These are phyloP conservation scores for Chaunax sp. DNA, from an alignment of 2,797 vertebrate genomes.

Conservation along the genomic window DNA sequence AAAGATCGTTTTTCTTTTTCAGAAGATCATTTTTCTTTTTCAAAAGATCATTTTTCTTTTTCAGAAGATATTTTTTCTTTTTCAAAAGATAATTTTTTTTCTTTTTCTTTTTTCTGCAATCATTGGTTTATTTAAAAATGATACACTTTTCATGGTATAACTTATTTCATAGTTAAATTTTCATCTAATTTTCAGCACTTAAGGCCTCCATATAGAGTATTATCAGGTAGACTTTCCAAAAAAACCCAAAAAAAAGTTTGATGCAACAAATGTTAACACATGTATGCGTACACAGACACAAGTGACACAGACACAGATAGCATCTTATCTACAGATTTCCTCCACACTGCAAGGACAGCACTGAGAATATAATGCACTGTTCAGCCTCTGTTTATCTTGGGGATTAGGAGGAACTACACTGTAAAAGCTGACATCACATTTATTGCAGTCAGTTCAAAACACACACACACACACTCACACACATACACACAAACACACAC, in stretches of 20 bases:
- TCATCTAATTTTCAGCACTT: too few species aligned
- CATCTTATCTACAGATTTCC: slow-evolving; percentile 70
- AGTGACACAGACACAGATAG: slow-evolving; percentile 42
- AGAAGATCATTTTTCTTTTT: too few species aligned
- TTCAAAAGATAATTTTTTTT: too few species aligned
- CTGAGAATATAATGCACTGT: slow-evolving; percentile 39
- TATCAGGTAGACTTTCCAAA: neutral
- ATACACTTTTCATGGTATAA: too few species aligned
- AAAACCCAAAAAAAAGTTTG: neutral
- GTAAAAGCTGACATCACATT: slow-evolving; percentile 38
- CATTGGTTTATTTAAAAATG: too few species aligned
- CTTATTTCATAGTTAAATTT: too few species aligned
- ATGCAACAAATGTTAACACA: slow-evolving; percentile 6
- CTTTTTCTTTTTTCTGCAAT: too few species aligned
- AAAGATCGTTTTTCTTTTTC: too few species aligned
- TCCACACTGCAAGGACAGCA: slow-evolving; percentile 42
- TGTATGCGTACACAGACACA: slow-evolving; percentile 1
- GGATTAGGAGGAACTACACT: slow-evolving; percentile 47
- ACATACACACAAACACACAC: neutral
- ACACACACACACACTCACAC: slow-evolving; percentile 16
- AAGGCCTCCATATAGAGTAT: too few species aligned
- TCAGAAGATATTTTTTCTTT: too few species aligned
- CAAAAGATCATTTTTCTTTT: too few species aligned
- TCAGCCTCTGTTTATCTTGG: slow-evolving; percentile 44
- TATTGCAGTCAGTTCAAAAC: slow-evolving; percentile 29